Evolutionary conservation across 2,113 vertebrate species (phyloP), one percentile per base, ranked within the genome.

Genomic region (Acanthochromis polyacanthus): DNA sequence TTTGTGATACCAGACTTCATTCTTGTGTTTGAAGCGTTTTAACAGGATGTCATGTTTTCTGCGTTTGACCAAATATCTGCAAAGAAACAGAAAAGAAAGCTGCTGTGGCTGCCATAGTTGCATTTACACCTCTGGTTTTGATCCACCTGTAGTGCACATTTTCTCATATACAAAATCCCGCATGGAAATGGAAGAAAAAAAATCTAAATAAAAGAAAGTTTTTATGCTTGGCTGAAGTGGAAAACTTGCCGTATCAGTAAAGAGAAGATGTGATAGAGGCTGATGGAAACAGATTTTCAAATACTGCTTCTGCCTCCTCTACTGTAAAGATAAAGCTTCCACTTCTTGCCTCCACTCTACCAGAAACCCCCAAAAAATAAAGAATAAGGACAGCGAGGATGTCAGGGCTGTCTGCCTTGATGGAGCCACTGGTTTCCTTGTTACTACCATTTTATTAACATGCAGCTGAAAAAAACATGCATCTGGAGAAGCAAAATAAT

Each of bases 41-140:
- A 22, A 46, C 28, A 25, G 8, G 10, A 69, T 69, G 78, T 15
- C 25, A 22, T 40, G 15, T 78, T 82, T 40, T 64, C 64, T 63
- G 0, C 36, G 43, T 67, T 71, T 50, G 52, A 62, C 56, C 56
- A 51, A 73, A 82, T 28, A 58, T 38, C 38, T 48, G 59, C 28
- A 59, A 20, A 74, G 36, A 10, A 72, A 28, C 32, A 22, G 4
- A 65, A 57, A 38, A 22, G 15, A 58, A 32, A 53, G 3, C 22
- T 1, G 43, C 19, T 0, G 4, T 51, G n/a, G 30, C 19, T 0
- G 4, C 56, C n/a, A 23, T 32, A 55, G 40, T 40, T 65, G 45
- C 60, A 53, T 51, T 38, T 68, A 46, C 17, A 20, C 46, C 15
- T 48, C 17, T 10, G 19, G 48, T 50, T 50, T 50, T 50, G 48